Percentiles rank a stretch among this genome's conserved stretches.
Conservation (phyloP, 2,888 invertebrate genomes). For the Blastobasis adustella region DNA sequence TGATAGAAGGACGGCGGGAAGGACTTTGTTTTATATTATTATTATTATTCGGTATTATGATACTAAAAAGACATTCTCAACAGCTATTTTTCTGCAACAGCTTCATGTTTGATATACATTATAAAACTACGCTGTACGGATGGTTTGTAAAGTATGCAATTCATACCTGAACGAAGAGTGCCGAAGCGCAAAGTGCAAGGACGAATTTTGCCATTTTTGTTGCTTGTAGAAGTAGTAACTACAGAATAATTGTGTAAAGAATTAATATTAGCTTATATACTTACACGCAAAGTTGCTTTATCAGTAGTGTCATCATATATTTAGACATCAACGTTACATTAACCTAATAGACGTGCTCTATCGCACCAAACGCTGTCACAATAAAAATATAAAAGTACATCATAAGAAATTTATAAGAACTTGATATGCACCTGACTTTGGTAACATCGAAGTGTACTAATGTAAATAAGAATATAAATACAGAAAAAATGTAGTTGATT, state of each 20-base stretch:
- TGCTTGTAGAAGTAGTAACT: not conserved
- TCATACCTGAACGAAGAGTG: conserved; percentile 21
- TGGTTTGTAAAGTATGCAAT: not conserved
- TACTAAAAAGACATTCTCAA: too few species aligned
- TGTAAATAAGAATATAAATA: not conserved
- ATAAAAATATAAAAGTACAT: not conserved
- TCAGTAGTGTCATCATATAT: not conserved
- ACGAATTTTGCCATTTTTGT: conserved; percentile 21
- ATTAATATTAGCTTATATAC: not conserved
- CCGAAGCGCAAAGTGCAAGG: conserved; percentile 22
- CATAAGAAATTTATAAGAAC: not conserved
- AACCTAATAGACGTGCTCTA: not conserved
- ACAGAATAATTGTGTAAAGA: not conserved
- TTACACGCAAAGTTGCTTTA: not conserved
- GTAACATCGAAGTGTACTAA: not conserved
- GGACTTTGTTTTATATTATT: too few species aligned
- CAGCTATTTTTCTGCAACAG: too few species aligned
- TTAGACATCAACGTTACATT: not conserved
- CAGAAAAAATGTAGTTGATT: not conserved
- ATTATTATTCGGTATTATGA: too few species aligned
- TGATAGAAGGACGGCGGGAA: too few species aligned
- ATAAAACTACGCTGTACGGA: too few species aligned
- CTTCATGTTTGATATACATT: too few species aligned
- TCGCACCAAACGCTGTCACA: not conserved
- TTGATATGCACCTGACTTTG: not conserved